These are phyloP conservation scores for Tragulus kanchil DNA, from an alignment of 2,113 vertebrate genomes.

Conservation along the genomic window DNA sequence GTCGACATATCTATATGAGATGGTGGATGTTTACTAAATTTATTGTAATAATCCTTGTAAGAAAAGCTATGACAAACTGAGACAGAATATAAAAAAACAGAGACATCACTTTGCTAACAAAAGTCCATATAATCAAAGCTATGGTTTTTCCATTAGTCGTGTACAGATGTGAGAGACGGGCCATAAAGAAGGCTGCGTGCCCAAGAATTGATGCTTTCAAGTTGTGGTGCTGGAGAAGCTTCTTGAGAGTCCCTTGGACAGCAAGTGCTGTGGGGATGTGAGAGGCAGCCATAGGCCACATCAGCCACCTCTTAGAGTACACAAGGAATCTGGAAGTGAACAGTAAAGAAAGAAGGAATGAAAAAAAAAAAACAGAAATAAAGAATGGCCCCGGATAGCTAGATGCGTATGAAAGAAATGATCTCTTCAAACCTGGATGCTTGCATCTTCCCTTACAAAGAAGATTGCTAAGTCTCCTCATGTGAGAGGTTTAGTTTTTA, in stretches of 20 bases:
- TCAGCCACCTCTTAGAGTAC: background rate
- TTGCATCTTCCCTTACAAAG: background rate
- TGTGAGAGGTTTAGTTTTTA: background rate
- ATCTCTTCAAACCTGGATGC: background rate
- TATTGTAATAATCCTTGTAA: no score
- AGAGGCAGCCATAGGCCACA: background rate
- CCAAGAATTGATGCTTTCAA: no score
- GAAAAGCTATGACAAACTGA: no score
- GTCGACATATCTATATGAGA: background rate
- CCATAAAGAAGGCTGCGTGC: no score
- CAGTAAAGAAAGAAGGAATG: background rate
- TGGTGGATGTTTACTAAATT: background rate
- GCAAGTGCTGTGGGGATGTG: rapidly evolving
- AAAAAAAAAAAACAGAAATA: no score
- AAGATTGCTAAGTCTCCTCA: background rate
- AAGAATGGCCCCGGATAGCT: background rate
- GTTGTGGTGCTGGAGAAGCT: no score
- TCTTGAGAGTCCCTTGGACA: no score
- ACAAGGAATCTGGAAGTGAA: background rate
- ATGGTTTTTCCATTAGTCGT: no score
- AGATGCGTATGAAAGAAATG: background rate
- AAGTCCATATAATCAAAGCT: no score
- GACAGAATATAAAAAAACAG: no score
- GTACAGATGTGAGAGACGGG: no score
- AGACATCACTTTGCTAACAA: no score